A percentile compares a stretch with the other conserved stretches of the same genome.
These are phyloP conservation scores for Abrostola tripartita DNA, from an alignment of 2,888 invertebrate species.

Conservation along the genomic window DNA sequence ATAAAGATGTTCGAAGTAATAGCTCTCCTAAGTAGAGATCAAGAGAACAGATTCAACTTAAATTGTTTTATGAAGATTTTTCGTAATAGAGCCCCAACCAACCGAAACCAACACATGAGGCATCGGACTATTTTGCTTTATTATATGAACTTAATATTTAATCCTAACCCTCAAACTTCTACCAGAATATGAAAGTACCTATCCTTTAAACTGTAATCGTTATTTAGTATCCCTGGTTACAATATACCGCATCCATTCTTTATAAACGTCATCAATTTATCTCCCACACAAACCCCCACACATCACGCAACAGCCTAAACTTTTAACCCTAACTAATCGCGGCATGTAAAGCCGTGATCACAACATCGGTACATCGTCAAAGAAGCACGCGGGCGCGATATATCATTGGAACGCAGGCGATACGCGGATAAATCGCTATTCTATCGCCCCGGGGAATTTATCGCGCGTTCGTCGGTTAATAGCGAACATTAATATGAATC, in stretches of 20 bases:
- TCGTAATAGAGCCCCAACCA: too few species aligned
- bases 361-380: slow-evolving; percentile 51
- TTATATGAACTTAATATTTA: too few species aligned
- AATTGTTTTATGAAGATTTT: too few species aligned
- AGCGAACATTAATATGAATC: slow-evolving; percentile 78
- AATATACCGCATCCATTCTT: background rate
- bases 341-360: slow-evolving; percentile 53
- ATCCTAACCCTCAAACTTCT: too few species aligned
- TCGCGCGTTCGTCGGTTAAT: slow-evolving; percentile 73
- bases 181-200: too few species aligned
- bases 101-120: too few species aligned
- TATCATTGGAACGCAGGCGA: slow-evolving; percentile 58
- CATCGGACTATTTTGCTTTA: too few species aligned
- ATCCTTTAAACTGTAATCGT: too few species aligned
- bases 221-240: too few species aligned
- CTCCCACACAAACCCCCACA: background rate
- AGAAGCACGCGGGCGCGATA: slow-evolving; percentile 56
- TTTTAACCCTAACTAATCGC: slow-evolving; percentile 41
- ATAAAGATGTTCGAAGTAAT: slow-evolving; percentile 42
- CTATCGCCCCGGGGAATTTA: slow-evolving; percentile 74
- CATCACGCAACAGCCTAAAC: slow-evolving; percentile 19
- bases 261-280: background rate
- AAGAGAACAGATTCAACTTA: slow-evolving; percentile 10
- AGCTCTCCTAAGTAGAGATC: slow-evolving; percentile 35
- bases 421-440: slow-evolving; percentile 76